These are phyloP conservation scores for Cepaea hortensis DNA, from an alignment of 2,888 invertebrate species.

Conservation along the genomic window DNA sequence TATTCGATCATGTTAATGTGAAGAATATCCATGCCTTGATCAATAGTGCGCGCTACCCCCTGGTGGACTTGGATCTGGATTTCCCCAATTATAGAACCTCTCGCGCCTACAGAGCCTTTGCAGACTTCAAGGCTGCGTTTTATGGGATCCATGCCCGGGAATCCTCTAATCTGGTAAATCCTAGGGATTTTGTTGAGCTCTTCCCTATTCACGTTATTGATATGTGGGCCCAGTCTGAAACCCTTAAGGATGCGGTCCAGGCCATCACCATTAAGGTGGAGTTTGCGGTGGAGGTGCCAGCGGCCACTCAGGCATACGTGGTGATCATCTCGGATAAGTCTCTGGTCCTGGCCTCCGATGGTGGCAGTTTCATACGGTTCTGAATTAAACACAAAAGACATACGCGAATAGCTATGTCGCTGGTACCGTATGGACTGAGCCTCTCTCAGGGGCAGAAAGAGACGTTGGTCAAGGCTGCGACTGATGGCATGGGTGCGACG, in stretches of 20 bases:
- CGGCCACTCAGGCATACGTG: background rate
- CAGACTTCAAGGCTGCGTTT: background rate
- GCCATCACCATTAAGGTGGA: background rate
- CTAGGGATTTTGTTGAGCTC: background rate
- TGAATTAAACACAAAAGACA: no score
- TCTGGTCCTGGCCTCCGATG: background rate
- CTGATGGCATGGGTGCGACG: background rate
- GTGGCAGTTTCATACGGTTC: background rate
- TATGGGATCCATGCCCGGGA: background rate
- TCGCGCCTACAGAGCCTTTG: background rate
- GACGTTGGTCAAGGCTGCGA: background rate
- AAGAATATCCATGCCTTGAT: background rate
- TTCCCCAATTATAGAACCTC: background rate
- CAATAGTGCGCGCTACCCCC: background rate
- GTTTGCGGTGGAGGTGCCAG: background rate
- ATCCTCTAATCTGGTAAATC: background rate
- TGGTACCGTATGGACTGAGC: background rate
- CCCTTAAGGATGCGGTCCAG: background rate
- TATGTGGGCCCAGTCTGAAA: background rate
- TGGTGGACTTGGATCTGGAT: background rate
- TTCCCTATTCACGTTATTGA: background rate
- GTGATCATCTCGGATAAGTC: background rate
- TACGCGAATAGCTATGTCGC: no score
- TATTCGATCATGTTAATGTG: background rate
- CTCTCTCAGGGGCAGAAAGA: conserved; percentile 15